A percentile compares a stretch with the other conserved stretches of the same genome.
Conservation (phyloP, 2,113 vertebrate genomes). For the Oxygymnocypris stewartii region DNA sequence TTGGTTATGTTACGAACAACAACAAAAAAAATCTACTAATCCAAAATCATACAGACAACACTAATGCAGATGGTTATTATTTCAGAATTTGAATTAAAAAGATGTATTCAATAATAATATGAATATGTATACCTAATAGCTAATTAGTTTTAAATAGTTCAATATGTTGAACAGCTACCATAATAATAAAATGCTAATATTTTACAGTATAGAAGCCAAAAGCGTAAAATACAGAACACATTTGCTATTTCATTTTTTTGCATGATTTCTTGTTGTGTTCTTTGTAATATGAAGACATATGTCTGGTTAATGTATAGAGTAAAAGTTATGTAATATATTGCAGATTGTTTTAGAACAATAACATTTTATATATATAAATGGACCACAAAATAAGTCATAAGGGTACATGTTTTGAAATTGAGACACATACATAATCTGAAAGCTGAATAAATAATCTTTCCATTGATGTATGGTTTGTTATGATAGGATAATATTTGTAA, state of each 20-base stretch:
- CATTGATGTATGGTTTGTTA: too few species aligned
- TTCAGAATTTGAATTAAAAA: not conserved
- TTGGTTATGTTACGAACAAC: not conserved
- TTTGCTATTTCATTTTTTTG: too few species aligned
- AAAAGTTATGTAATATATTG: not conserved
- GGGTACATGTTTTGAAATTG: too few species aligned
- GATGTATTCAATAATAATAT: not conserved
- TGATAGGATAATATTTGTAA: too few species aligned
- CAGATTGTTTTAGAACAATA: not conserved
- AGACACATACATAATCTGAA: too few species aligned
- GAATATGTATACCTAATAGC: not conserved
- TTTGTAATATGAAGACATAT: not conserved
- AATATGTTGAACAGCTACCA: not conserved
- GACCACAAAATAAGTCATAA: too few species aligned
- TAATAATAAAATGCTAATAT: not conserved
- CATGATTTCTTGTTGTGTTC: not conserved
- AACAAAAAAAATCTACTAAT: not conserved
- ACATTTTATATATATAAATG: not conserved
- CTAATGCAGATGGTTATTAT: not conserved
- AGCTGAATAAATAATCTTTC: too few species aligned
- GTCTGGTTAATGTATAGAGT: not conserved
- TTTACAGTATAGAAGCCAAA: not conserved
- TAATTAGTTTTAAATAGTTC: not conserved
- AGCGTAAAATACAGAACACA: not conserved
- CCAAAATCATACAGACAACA: not conserved